Percentiles rank a stretch among this genome's conserved stretches.
phyloP scores from a whole-genome alignment of 2,797 vertebrate genomes.

The Triplophysa bombifrons region DNA sequence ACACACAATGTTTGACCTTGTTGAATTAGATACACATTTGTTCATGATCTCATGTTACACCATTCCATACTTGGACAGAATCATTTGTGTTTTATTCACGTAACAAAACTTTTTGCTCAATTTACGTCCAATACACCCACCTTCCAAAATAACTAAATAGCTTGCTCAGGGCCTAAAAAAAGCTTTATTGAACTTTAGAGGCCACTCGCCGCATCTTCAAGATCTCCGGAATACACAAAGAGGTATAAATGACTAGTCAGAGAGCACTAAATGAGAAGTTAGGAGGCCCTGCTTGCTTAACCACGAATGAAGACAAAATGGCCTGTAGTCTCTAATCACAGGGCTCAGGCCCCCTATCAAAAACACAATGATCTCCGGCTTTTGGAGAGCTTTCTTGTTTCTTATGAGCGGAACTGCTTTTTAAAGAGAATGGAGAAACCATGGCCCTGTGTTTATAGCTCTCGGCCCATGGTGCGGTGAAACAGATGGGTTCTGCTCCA shows the following conservation, averaged over 20 bases:
- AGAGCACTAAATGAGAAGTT: constrained; percentile 18
- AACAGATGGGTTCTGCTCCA: constrained; percentile 13
- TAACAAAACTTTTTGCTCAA: constrained; percentile 3
- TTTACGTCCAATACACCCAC: constrained; percentile 12
- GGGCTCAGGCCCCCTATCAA: constrained; percentile 18
- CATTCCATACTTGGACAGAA: constrained; percentile 13
- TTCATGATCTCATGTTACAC: constrained; percentile 28
- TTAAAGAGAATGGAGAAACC: constrained; percentile 26
- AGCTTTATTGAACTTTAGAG: constrained; percentile 25
- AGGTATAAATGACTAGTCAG: constrained; percentile 3
- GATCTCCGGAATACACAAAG: constrained; percentile 12
- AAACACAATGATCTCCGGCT: constrained; percentile 17
- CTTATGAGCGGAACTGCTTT: constrained; percentile 12
- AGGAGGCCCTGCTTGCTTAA: constrained; percentile 18
- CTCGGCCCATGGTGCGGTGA: constrained; percentile 15
- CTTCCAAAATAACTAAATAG: constrained; percentile 48
- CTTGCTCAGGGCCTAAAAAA: constrained; percentile 44
- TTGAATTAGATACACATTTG: constrained; percentile 40
- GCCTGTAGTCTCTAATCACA: constrained; percentile 37
- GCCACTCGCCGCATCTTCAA: constrained; percentile 15
- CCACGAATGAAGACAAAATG: constrained; percentile 26
- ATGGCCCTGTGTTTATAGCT: constrained; percentile 33
- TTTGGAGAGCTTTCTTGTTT: constrained; percentile 29
- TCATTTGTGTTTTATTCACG: background rate
- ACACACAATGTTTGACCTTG: constrained; percentile 15